Evolutionary conservation across 2,888 invertebrate genomes (phyloP).

Genomic region (Drosophila anomalata): DNA sequence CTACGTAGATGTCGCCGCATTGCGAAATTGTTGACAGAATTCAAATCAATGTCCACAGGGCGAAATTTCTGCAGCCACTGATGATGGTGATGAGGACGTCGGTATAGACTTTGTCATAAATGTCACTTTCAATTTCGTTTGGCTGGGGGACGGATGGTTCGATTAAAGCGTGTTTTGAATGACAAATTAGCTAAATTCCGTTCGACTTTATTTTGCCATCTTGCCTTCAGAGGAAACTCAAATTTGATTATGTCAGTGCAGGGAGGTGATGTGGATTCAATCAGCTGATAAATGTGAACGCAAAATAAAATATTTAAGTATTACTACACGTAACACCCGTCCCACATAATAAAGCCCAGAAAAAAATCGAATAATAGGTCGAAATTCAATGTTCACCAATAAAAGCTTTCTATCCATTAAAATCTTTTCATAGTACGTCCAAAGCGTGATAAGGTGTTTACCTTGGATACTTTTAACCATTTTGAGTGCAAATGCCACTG

Average conservation of each 20-base stretch:
- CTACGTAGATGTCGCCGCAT: slow-evolving; percentile 49
- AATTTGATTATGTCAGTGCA: slow-evolving; percentile 56
- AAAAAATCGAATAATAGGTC: neutral
- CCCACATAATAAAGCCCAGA: neutral
- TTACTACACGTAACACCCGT: no score
- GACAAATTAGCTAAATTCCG: slow-evolving; percentile 57
- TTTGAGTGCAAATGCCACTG: neutral
- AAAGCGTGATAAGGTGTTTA: no score
- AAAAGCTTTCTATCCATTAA: no score
- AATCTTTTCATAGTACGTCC: no score
- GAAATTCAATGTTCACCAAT: no score
- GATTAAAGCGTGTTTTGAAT: slow-evolving; percentile 72
- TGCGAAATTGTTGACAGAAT: slow-evolving; percentile 74
- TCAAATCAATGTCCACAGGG: slow-evolving; percentile 67
- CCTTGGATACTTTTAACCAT: no score
- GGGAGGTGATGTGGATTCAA: slow-evolving; percentile 20
- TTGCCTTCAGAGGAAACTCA: slow-evolving; percentile 37
- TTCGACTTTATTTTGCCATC: slow-evolving; percentile 2
- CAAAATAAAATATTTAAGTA: neutral
- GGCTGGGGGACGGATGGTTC: slow-evolving; percentile 55
- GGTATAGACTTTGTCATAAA: slow-evolving; percentile 64
- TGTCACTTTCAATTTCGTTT: slow-evolving; percentile 70
- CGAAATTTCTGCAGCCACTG: slow-evolving; percentile 32
- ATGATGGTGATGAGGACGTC: slow-evolving; percentile 27
- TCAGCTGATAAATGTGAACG: slow-evolving; percentile 12